These are phyloP conservation scores for Phenganax marumi DNA, from an alignment of 92 coral and sea anemone species.

Conservation along the genomic window DNA sequence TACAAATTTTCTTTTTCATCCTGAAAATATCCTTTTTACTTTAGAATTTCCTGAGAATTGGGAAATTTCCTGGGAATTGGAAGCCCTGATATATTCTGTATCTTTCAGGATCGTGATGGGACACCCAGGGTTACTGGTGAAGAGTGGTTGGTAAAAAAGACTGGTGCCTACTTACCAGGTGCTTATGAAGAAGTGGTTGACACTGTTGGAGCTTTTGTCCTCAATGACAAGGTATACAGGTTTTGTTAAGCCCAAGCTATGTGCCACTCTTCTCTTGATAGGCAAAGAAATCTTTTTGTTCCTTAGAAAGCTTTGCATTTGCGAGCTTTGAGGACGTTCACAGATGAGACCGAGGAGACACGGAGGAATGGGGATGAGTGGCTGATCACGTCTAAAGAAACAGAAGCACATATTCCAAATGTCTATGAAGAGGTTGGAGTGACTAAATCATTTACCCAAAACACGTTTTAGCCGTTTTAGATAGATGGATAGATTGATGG, in stretches of 20 bases:
- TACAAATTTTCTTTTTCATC: no score
- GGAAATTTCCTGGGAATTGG: neutral
- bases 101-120: conserved; percentile 78
- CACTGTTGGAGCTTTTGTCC: conserved; percentile 89
- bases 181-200: conserved; percentile 97
- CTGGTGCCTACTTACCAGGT: conserved; percentile 99
- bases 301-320: conserved; percentile 84
- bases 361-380: conserved; percentile 97
- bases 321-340: conserved; percentile 87
- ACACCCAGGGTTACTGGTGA: conserved; percentile 88
- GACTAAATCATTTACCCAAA: neutral
- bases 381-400: conserved; percentile 86
- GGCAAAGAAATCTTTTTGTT: neutral
- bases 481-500: no score
- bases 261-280: neutral
- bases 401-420: conserved; percentile 98
- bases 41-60: no score
- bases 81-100: neutral
- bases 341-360: conserved; percentile 76
- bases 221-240: conserved; percentile 82
- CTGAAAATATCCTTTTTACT: no score
- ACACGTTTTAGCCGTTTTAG: no score
- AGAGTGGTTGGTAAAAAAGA: conserved; percentile 90
- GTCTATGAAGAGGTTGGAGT: conserved; percentile 92
- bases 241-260: neutral